Evolutionary conservation across 1,140 invertebrate species (phyloP), one percentile per base, ranked within the genome.

Genomic region (Agrypnia vestita): DNA sequence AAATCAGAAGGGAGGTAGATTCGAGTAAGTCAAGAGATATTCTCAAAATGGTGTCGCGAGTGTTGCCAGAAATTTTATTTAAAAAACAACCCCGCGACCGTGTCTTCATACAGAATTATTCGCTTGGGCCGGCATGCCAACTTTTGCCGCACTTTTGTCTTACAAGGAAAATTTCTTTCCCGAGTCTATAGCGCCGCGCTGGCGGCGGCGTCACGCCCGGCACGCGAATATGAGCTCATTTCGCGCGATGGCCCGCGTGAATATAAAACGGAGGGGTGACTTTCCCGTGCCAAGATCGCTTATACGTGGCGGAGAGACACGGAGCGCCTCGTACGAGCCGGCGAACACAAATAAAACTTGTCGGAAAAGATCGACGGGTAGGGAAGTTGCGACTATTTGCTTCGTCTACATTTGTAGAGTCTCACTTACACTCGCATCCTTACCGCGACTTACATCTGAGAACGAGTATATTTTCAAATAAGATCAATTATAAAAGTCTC

Each of bases 151-250:
- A 35, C 49, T 73, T 73, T 55, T 73, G 8, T 51, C 43, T 25
- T 3, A 73, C 71, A 73, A 73, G 47, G n/a, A 9, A 47, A 73
- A 35, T 73, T 73, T 73, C 71, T 53, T 73, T 1, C 19, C 3
- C 51, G 21, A 46, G 43, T 64, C 61, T 35, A 43, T 69, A 19
- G 64, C 46, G 44, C 17, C 13, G 19, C 15, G 55, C 17, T 21
- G 19, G 19, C 61, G 19, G 19, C 61, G 25, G 35, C 61, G 10
- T 35, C 49, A 35, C 13, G 19, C 61, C 11, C 35, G 61, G 7
- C 61, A 64, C 25, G 61, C 25, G 21, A 64, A 25, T n/a, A 25
- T 64, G 35, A 35, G 61, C 61, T 35, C 13, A 35, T 64, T 25
- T 64, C 25, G 19, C 10, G 25, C 13, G 35, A 64, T 64, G 19